phyloP scores from a whole-genome alignment of 2,113 vertebrate genomes.

The Hydrochoerus hydrochaeris region DNA sequence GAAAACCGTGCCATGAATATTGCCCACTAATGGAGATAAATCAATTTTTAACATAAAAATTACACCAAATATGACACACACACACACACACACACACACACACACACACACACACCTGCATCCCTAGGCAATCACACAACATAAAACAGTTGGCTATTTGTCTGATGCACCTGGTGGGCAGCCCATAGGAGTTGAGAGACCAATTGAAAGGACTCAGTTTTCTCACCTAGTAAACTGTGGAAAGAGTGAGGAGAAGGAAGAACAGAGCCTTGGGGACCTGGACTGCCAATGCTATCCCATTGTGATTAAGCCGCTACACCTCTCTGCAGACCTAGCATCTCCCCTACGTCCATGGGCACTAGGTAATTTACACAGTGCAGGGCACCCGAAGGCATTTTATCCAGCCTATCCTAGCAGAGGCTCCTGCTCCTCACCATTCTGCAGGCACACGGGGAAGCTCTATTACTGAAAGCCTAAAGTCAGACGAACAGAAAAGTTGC shows the following conservation, averaged over 20 bases:
- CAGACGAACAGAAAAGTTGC: not conserved
- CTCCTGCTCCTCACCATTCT: not conserved
- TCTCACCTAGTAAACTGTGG: not conserved
- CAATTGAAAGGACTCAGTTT: not conserved
- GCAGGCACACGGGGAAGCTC: not conserved
- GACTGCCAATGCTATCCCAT: not conserved
- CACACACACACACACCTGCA: too few species aligned
- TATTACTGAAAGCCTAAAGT: not conserved
- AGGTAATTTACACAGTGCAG: not conserved
- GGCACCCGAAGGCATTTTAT: not conserved
- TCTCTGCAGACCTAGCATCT: not conserved
- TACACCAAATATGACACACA: not conserved
- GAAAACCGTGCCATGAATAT: not conserved
- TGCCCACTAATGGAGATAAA: not conserved
- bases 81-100: too few species aligned
- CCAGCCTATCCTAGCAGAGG: not conserved
- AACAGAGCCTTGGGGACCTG: not conserved
- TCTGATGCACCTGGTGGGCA: not conserved
- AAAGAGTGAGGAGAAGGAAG: not conserved
- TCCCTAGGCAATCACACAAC: not conserved
- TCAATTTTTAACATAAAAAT: not conserved
- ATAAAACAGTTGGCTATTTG: not conserved
- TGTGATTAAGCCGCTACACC: not conserved
- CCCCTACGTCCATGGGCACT: not conserved
- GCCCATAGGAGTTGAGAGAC: not conserved